Conservation (phyloP, 2,113 vertebrate genomes). For the Microcebus griseorufus region DNA sequence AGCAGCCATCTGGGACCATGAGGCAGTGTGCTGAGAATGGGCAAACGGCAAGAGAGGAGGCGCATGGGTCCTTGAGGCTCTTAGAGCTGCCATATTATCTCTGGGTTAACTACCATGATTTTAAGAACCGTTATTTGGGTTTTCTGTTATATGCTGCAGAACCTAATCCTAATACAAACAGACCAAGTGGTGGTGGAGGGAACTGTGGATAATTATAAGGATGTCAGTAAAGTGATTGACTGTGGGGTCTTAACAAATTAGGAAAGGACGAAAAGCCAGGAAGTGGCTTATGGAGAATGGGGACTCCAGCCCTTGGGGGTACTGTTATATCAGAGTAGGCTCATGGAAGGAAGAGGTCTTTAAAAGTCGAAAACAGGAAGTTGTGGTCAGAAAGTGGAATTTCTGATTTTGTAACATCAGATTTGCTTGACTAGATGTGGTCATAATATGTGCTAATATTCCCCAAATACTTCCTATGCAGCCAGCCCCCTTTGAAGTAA, state of each 20-base stretch:
- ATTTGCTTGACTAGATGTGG: not conserved
- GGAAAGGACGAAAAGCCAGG: not conserved
- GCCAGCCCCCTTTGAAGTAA: not conserved
- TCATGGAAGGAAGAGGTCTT: not conserved
- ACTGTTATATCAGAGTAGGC: not conserved
- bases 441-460: not conserved
- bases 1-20: not conserved
- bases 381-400: not conserved
- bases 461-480: not conserved
- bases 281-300: not conserved
- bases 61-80: not conserved
- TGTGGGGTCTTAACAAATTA: not conserved
- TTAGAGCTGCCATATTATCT: not conserved
- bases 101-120: not conserved
- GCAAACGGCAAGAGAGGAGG: not conserved
- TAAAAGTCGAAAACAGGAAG: not conserved
- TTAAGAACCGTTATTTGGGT: not conserved
- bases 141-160: not conserved
- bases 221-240: not conserved
- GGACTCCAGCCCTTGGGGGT: not conserved
- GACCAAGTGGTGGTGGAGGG: not conserved
- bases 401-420: not conserved
- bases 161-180: not conserved
- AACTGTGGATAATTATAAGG: not conserved
- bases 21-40: not conserved